Evolutionary conservation across 2,888 invertebrate genomes (phyloP).

Genomic region (Hirtodrosophila confusa): DNA sequence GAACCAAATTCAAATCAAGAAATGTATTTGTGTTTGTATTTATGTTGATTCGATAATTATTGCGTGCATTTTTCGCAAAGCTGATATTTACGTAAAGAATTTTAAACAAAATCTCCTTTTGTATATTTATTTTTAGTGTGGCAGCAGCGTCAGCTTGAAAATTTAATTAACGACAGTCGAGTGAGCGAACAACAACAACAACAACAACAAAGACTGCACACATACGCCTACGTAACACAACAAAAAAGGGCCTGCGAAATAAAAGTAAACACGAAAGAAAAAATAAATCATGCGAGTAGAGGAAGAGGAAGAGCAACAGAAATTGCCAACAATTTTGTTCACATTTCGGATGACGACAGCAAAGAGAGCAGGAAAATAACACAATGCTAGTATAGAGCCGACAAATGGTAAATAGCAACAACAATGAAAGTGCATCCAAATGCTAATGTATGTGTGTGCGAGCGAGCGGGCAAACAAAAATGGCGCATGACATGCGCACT

Average conservation of each 20-base stretch:
- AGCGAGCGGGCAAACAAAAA: slow-evolving; percentile 52
- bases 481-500: slow-evolving; percentile 81
- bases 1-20: no score
- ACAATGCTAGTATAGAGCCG: slow-evolving; percentile 37
- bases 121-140: slow-evolving; percentile 76
- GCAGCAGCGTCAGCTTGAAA: slow-evolving; percentile 70
- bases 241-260: slow-evolving; percentile 37
- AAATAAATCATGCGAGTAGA: slow-evolving; percentile 48
- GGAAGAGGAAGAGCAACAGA: slow-evolving; percentile 18
- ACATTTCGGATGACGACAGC: slow-evolving; percentile 75
- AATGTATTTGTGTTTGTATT: no score
- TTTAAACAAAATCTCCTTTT: slow-evolving; percentile 49
- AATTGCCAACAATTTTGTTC: slow-evolving; percentile 30
- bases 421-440: background rate
- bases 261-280: slow-evolving; percentile 47
- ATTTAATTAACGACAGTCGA: slow-evolving; percentile 74
- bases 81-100: slow-evolving; percentile 38
- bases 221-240: slow-evolving; percentile 26
- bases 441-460: slow-evolving; percentile 12
- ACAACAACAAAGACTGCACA: slow-evolving; percentile 28
- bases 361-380: slow-evolving; percentile 16
- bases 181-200: slow-evolving; percentile 40
- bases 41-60: slow-evolving; percentile 19
- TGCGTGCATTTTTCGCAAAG: slow-evolving; percentile 25
- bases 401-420: slow-evolving; percentile 36